Evolutionary conservation across 2,797 vertebrate genomes (phyloP), one percentile per base, ranked within the genome.

Genomic region (Percopsis omiscomaycus): DNA sequence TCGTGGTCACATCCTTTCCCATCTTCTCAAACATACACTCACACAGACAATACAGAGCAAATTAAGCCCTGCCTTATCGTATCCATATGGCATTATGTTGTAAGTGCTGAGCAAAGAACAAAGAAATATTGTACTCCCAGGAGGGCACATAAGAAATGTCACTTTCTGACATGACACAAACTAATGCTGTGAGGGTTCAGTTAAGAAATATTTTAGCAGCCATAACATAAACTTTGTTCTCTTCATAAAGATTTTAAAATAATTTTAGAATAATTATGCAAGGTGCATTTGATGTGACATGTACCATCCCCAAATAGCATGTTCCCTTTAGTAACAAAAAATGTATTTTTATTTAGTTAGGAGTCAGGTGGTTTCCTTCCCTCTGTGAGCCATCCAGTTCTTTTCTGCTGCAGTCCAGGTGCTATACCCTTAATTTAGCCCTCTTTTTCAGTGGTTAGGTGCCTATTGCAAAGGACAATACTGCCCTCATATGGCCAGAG

Each of bases 401-500:
- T 37, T 66, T 42, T 22, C 14, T 53, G 49, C 27, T 13, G 2
- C n/a, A 14, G n/a, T 57, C 46, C 50, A 59, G 8, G 8, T 29
- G 15, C 32, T 10, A 8, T 4, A 37, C 14, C 37, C 32, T 32
- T 9, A 5, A 22, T 56, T 66, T 62, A 29, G 11, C 10, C 0
- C 58, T 57, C 64, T 65, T 11, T 14, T 48, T 68, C 9, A 0
- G 0, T 3, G 47, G 14, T 10, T 6, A 10, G 30, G 30, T 5
- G 29, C 53, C 27, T 66, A 3, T 77, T 82, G 78, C 58, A 66
- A 77, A 88, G 75, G 77, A 61, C 86, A 89, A 91, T 74, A 91
- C 90, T 93, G 91, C 90, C 92, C 88, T 79, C 92, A 55, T 71
- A 70, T 89, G 93, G 77, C 64, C 61, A 29, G 1, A 69, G 37